phyloP scores from a whole-genome alignment of 2,113 vertebrate species.

The Laticauda laticaudata region DNA sequence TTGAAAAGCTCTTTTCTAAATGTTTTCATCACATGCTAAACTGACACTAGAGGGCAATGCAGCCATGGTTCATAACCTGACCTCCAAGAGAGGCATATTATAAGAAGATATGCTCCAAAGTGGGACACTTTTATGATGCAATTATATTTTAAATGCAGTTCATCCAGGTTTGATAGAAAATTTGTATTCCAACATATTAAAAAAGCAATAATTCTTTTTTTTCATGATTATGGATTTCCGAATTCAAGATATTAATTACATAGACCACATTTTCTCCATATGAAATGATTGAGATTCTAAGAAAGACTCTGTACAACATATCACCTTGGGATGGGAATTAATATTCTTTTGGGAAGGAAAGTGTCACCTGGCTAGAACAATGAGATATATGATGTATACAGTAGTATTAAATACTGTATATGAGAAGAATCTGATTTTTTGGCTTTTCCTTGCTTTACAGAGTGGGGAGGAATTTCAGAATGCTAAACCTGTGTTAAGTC shows the following conservation, averaged over 20 bases:
- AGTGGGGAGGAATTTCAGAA: background rate
- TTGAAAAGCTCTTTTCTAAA: background rate
- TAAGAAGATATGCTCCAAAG: background rate
- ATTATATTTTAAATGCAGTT: background rate
- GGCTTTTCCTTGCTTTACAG: background rate
- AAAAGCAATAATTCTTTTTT: background rate
- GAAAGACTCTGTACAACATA: background rate
- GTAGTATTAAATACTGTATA: background rate
- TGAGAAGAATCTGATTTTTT: background rate
- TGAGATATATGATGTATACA: background rate
- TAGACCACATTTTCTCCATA: background rate
- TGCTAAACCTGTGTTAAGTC: background rate
- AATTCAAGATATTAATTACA: background rate
- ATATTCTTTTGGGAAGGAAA: background rate
- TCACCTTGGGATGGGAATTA: background rate
- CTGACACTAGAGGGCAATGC: conserved; percentile 26
- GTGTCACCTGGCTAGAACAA: background rate
- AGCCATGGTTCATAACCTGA: background rate
- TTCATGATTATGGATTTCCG: background rate
- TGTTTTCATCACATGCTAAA: background rate
- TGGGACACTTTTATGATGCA: background rate
- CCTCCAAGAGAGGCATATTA: background rate
- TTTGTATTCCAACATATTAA: background rate
- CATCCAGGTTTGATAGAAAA: background rate
- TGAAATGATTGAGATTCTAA: background rate